Evolutionary conservation across 2,113 vertebrate genomes (phyloP).

Genomic region (Stomatorhinus ivindoensis): DNA sequence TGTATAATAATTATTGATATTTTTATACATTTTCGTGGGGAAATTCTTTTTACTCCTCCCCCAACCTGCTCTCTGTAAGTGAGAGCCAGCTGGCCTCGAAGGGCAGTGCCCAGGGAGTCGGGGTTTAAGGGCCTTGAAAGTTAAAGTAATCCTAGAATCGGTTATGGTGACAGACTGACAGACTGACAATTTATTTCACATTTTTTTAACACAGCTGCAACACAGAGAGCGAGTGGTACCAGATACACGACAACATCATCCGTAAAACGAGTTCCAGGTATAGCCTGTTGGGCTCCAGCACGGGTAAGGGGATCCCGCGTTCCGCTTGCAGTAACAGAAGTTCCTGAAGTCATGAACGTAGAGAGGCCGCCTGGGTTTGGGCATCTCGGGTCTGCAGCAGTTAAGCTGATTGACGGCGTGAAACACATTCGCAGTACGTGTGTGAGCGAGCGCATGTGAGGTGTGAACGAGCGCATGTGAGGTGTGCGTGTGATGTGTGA

Average conservation of each 20-base stretch:
- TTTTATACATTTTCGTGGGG: too few species aligned
- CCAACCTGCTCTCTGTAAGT: too few species aligned
- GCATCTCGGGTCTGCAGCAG: neutral
- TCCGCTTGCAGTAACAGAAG: neutral
- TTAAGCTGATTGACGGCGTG: neutral
- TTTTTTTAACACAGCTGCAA: constrained; percentile 72
- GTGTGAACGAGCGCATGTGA: neutral
- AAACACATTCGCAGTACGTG: neutral
- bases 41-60: too few species aligned
- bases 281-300: constrained; percentile 90
- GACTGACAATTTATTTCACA: neutral
- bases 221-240: constrained; percentile 94
- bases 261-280: constrained; percentile 91
- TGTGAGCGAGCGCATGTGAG: neutral
- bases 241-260: constrained; percentile 97
- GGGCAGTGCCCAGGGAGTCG: too few species aligned
- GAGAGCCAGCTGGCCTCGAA: too few species aligned
- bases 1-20: too few species aligned
- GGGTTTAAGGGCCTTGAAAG: too few species aligned
- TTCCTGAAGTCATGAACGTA: neutral
- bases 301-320: constrained; percentile 65
- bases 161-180: neutral
- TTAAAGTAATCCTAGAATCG: neutral
- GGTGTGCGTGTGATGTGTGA: neutral
- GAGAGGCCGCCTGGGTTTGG: neutral